phyloP scores from a whole-genome alignment of 2,888 invertebrate species.

The Drosophila monieri region DNA sequence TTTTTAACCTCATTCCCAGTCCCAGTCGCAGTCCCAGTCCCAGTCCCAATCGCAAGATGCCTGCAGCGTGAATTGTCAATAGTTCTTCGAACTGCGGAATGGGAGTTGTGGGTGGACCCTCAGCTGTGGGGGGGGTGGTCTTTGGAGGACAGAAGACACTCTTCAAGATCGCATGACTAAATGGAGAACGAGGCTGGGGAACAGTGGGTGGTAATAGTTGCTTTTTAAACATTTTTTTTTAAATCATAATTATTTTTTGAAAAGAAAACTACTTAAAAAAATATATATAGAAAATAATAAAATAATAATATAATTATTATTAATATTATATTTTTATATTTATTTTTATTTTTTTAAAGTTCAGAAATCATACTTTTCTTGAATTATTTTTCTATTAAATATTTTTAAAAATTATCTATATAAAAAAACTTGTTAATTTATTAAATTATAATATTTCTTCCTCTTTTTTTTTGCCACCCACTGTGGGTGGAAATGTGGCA shows the following conservation, averaged over 20 bases:
- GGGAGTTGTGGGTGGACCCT: slow-evolving; percentile 8
- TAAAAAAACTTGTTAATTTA: too few relatives aligned
- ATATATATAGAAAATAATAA: too few relatives aligned
- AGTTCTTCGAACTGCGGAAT: slow-evolving; percentile 47
- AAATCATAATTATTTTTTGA: too few relatives aligned
- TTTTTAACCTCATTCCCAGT: slow-evolving; percentile 69
- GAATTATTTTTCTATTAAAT: too few relatives aligned
- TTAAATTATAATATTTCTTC: not conserved
- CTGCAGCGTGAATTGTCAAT: slow-evolving; percentile 53
- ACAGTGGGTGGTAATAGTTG: not conserved
- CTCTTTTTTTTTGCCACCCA: not conserved
- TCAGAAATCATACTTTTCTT: too few relatives aligned
- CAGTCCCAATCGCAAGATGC: slow-evolving; percentile 15
- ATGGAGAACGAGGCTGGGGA: not conserved
- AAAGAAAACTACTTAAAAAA: too few relatives aligned
- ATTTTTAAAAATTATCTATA: too few relatives aligned
- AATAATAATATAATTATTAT: too few relatives aligned
- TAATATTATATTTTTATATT: too few relatives aligned
- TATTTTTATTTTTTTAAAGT: too few relatives aligned
- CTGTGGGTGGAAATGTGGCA: slow-evolving; percentile 5
- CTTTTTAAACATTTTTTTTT: too few relatives aligned
- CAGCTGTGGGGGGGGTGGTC: not conserved
- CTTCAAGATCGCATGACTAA: not conserved
- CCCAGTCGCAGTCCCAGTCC: slow-evolving; percentile 46
- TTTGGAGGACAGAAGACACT: not conserved